Conservation (phyloP, 2,888 invertebrate genomes). For the Phyto melanocephala region DNA sequence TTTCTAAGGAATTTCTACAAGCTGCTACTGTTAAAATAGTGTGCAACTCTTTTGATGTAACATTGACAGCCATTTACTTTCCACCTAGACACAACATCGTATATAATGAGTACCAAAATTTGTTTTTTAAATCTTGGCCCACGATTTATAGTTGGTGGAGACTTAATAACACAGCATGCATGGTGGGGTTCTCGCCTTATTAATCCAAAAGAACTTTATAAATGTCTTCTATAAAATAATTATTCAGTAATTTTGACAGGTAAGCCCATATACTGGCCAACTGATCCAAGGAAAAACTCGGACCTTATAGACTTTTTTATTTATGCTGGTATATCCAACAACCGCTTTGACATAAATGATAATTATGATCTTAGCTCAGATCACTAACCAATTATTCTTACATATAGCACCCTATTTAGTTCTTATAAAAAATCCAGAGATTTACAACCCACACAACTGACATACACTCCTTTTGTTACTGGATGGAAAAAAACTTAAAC, state of each 20-base stretch:
- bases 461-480: neutral
- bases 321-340: neutral
- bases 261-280: conserved; percentile 55
- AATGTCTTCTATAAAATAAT: conserved; percentile 33
- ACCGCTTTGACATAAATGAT: neutral
- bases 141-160: conserved; percentile 47
- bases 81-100: conserved; percentile 29
- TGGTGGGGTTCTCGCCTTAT: conserved; percentile 47
- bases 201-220: conserved; percentile 51
- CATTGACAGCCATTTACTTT: conserved; percentile 31
- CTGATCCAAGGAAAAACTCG: conserved; percentile 31
- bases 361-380: neutral
- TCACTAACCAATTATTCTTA: neutral
- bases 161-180: conserved; percentile 56
- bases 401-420: neutral
- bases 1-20: conserved; percentile 1
- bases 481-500: neutral
- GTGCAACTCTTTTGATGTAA: neutral
- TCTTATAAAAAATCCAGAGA: neutral
- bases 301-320: conserved; percentile 14
- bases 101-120: neutral
- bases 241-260: conserved; percentile 38
- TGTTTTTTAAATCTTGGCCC: conserved; percentile 10
- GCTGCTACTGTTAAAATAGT: conserved; percentile 32
- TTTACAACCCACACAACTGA: neutral